Evolutionary conservation across 2,888 invertebrate species (phyloP).

Genomic region (Malacosoma neustria): DNA sequence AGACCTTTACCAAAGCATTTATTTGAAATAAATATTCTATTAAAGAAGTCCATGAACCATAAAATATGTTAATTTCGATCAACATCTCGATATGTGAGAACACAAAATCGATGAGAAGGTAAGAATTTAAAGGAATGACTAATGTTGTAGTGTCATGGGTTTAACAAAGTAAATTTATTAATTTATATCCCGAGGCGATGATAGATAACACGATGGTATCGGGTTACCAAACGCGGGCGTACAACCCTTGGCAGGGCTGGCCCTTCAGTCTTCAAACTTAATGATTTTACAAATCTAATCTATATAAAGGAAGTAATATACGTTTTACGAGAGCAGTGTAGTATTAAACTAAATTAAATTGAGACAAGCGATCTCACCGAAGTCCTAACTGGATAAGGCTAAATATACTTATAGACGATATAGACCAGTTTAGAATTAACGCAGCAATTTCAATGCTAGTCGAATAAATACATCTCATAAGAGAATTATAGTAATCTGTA

Average conservation of each 20-base stretch:
- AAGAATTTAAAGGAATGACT: not conserved
- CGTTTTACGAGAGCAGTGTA: no score
- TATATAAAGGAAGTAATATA: no score
- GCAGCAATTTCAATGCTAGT: not conserved
- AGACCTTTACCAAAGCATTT: no score
- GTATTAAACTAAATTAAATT: no score
- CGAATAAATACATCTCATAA: not conserved
- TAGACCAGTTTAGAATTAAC: not conserved
- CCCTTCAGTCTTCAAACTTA: not conserved
- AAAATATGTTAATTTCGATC: not conserved
- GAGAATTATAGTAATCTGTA: not conserved
- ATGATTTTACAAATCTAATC: no score
- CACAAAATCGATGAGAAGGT: conserved; percentile 2
- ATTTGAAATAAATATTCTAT: not conserved
- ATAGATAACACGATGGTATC: conserved; percentile 27
- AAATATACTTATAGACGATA: not conserved
- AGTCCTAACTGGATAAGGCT: no score
- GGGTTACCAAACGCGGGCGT: conserved; percentile 14
- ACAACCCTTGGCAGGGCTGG: conserved; percentile 5
- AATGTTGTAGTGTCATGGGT: conserved; percentile 12
- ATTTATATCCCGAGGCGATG: conserved; percentile 20
- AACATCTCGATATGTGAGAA: not conserved
- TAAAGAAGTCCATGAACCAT: not conserved
- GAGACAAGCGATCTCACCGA: no score
- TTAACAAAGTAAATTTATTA: conserved; percentile 15